Conservation (phyloP, 35 echinoderm and acorn worm species). For the Ophioderma brevispina region DNA sequence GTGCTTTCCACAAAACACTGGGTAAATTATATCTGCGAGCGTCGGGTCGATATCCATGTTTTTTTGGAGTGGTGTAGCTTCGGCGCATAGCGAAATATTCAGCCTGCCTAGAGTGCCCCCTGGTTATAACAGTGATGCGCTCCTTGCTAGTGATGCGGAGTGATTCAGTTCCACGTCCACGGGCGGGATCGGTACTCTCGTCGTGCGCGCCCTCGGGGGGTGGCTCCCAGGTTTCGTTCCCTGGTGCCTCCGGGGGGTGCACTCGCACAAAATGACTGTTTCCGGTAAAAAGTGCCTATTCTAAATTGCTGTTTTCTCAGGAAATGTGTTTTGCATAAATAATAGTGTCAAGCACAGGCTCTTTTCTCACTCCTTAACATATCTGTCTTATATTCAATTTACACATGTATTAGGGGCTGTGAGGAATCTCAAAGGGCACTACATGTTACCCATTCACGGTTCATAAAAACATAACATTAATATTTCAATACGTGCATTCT, state of each 20-base stretch:
- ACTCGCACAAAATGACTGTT: not conserved
- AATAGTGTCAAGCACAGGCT: not conserved
- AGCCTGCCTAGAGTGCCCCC: not conserved
- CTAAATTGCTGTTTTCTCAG: not conserved
- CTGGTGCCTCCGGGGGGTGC: not conserved
- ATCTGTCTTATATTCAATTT: not conserved
- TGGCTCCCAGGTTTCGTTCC: not conserved
- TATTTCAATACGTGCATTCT: too few relatives aligned
- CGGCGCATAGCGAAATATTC: not conserved
- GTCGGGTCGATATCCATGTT: not conserved
- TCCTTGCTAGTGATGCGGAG: not conserved
- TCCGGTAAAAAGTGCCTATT: not conserved
- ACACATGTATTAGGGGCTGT: too few relatives aligned
- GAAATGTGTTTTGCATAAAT: slow-evolving; percentile 3
- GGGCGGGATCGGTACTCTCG: not conserved
- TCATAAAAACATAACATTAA: too few relatives aligned
- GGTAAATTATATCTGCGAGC: not conserved
- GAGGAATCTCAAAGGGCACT: too few relatives aligned
- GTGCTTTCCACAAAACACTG: not conserved
- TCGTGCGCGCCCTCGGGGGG: not conserved
- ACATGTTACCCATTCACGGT: too few relatives aligned
- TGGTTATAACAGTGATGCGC: not conserved
- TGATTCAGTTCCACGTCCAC: not conserved
- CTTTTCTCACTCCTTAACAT: not conserved
- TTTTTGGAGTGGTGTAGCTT: not conserved